phyloP scores from a whole-genome alignment of 2,113 vertebrate genomes.

The Callithrix jacchus region DNA sequence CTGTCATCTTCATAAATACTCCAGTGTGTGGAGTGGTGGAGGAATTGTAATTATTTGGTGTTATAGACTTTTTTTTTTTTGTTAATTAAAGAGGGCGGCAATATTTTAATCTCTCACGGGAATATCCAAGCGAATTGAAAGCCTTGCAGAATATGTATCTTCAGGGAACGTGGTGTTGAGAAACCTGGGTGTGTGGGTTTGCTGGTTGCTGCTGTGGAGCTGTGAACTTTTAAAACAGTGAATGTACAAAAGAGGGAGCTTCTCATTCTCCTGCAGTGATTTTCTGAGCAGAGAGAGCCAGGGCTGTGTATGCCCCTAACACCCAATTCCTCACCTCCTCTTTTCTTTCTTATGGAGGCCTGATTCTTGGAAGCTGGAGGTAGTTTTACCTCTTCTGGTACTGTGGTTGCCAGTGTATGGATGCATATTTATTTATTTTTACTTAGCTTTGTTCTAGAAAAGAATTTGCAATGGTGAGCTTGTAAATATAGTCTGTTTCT shows the following conservation, averaged over 20 bases:
- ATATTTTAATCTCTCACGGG: background rate
- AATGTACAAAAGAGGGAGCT: background rate
- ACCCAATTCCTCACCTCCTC: background rate
- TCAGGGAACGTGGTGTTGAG: background rate
- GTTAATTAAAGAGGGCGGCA: background rate
- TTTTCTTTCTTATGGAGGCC: background rate
- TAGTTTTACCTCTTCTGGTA: conserved; percentile 5
- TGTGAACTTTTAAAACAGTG: background rate
- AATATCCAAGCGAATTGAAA: background rate
- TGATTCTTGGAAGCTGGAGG: background rate
- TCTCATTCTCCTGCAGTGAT: background rate
- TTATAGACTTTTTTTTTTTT: background rate
- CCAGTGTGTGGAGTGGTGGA: background rate
- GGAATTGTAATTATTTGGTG: conserved; percentile 13
- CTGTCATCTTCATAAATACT: background rate
- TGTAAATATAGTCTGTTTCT: background rate
- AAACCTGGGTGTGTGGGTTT: background rate
- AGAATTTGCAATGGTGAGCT: background rate
- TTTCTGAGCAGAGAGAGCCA: background rate
- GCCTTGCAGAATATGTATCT: background rate
- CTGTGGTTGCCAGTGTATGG: background rate
- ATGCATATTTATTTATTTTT: background rate
- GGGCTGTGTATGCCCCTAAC: background rate
- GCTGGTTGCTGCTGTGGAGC: background rate
- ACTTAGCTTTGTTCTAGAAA: background rate